Conservation (phyloP, 2,113 vertebrate species). For the Panurus biarmicus region DNA sequence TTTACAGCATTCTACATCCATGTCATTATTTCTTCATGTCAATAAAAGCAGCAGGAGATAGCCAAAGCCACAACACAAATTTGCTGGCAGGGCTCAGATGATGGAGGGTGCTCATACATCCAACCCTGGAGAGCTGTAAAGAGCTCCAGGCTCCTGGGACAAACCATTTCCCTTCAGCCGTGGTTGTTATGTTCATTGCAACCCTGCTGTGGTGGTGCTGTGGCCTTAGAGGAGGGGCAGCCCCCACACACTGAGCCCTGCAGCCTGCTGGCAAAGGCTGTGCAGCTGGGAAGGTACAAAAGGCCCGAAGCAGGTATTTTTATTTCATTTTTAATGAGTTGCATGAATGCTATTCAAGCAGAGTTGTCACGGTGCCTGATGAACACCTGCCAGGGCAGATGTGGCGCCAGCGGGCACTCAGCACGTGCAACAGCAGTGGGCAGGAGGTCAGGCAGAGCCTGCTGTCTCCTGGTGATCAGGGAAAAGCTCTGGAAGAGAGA, state of each 20-base stretch:
- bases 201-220: fast-evolving
- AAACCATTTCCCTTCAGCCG: neutral
- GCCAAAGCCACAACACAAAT: neutral
- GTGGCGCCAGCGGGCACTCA: fast-evolving
- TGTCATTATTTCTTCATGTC: neutral
- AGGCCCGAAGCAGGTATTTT: neutral
- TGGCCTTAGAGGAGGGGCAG: neutral
- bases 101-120: neutral
- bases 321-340: constrained; percentile 34
- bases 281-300: neutral
- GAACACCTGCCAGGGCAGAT: neutral
- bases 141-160: neutral
- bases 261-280: fast-evolving
- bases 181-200: neutral
- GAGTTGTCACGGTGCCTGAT: neutral
- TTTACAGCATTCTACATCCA: neutral
- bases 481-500: neutral
- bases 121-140: neutral
- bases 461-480: fast-evolving
- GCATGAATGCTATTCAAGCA: neutral
- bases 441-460: neutral
- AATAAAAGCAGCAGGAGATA: neutral
- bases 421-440: neutral
- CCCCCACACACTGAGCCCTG: fast-evolving
- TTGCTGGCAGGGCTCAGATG: fast-evolving